A percentile compares a stretch with the other conserved stretches of the same genome.
phyloP scores from a whole-genome alignment of 2,113 vertebrate species.

The Colius striatus region DNA sequence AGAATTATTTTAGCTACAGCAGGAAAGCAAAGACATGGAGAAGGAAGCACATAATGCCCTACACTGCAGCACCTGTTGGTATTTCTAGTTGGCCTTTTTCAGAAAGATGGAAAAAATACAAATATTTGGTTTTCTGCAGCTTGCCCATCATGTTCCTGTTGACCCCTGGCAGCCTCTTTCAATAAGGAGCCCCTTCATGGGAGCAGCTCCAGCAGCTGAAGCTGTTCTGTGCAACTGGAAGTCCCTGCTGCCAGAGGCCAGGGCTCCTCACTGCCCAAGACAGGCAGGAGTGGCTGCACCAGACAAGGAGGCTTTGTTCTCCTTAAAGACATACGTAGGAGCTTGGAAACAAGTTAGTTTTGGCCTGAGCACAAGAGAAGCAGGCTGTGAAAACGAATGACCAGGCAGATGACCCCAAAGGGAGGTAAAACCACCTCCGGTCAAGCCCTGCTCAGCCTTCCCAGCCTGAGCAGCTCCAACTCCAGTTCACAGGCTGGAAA shows the following conservation, averaged over 20 bases:
- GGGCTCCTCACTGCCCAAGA: fast-evolving
- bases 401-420: background rate
- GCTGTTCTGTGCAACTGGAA: background rate
- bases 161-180: background rate
- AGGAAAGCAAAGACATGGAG: background rate
- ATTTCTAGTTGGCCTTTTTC: background rate
- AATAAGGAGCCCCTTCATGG: fast-evolving
- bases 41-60: fast-evolving
- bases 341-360: constrained; percentile 37
- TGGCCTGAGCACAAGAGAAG: background rate
- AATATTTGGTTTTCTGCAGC: fast-evolving
- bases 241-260: background rate
- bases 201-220: background rate
- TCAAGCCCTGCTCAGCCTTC: background rate
- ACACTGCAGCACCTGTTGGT: background rate
- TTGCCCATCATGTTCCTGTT: background rate
- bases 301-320: constrained; percentile 29
- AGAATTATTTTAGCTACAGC: background rate
- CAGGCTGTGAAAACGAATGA: background rate
- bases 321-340: background rate
- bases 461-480: background rate
- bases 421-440: background rate
- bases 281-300: background rate
- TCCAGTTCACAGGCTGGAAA: background rate
- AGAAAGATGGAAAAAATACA: background rate